These are phyloP conservation scores for Sceloporus undulatus DNA, from an alignment of 2,113 vertebrate genomes.

Conservation along the genomic window DNA sequence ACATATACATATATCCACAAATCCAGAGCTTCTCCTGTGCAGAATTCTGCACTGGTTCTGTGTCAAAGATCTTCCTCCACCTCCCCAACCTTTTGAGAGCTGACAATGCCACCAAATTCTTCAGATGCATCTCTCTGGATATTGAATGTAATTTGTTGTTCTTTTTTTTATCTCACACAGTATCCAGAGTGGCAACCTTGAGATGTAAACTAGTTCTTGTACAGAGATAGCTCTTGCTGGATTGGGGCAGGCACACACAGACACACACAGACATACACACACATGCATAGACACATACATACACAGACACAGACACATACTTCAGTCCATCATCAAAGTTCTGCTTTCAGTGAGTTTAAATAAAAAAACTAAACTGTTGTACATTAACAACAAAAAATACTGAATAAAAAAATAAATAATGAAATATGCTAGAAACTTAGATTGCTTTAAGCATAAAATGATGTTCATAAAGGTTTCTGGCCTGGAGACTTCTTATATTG, in stretches of 20 bases:
- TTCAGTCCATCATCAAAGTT: slow-evolving; percentile 78
- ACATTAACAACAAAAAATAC: slow-evolving; percentile 77
- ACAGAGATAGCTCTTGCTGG: not conserved
- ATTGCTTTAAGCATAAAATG: slow-evolving; percentile 75
- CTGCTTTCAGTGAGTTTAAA: slow-evolving; percentile 83
- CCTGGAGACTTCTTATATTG: slow-evolving; percentile 27
- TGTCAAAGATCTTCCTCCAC: not conserved
- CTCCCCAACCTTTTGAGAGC: not conserved
- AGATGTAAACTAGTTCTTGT: not conserved
- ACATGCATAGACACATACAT: not conserved
- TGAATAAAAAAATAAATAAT: slow-evolving; percentile 83
- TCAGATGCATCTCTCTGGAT: not conserved
- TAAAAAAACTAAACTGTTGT: slow-evolving; percentile 74
- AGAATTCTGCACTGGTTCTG: not conserved
- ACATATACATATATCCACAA: slow-evolving; percentile 68
- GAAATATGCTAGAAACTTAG: slow-evolving; percentile 78
- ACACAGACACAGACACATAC: not conserved
- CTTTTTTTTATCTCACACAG: not conserved
- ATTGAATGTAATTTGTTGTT: not conserved
- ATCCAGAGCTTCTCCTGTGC: not conserved
- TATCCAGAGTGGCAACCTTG: not conserved
- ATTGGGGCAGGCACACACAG: not conserved
- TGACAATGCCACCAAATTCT: not conserved
- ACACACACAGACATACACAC: not conserved
- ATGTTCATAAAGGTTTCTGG: slow-evolving; percentile 57